Percentiles rank a stretch among this genome's conserved stretches.
phyloP scores from a whole-genome alignment of 1,140 invertebrate genomes.

The Platorchestia sp. region DNA sequence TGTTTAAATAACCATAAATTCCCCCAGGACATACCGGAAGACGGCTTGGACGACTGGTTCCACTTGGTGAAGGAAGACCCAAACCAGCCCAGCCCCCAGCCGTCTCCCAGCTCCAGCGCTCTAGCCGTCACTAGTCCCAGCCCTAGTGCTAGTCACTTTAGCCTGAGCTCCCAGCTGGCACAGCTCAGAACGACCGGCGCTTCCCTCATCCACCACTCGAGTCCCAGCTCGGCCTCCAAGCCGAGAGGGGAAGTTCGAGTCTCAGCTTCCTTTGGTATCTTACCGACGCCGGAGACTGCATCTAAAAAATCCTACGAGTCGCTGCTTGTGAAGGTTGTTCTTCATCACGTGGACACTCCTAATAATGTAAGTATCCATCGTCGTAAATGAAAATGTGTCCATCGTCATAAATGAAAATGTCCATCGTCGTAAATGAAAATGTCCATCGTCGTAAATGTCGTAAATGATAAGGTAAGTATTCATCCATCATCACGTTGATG shows the following conservation, averaged over 20 bases:
- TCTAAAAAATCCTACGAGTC: not conserved
- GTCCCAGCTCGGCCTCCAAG: not conserved
- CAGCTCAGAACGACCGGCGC: not conserved
- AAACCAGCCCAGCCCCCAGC: not conserved
- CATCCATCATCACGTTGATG: not conserved
- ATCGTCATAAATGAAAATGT: too few species aligned
- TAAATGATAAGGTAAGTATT: not conserved
- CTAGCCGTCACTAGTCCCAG: not conserved
- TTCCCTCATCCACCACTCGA: not conserved
- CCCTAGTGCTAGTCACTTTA: not conserved
- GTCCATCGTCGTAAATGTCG: too few species aligned
- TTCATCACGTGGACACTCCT: not conserved
- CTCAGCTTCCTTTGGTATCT: not conserved
- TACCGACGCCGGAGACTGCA: not conserved
- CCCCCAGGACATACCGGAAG: conserved; percentile 1
- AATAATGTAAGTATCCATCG: conserved; percentile 12
- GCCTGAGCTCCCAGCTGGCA: not conserved
- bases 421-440: too few species aligned
- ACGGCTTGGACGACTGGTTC: not conserved
- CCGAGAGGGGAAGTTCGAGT: not conserved
- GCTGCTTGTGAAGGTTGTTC: not conserved
- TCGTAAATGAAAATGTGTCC: too few species aligned
- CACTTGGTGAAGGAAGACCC: not conserved
- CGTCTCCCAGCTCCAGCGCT: not conserved
- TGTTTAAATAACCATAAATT: too few species aligned